These are phyloP conservation scores for Anas bernieri DNA, from an alignment of 2,797 vertebrate genomes.

Conservation along the genomic window DNA sequence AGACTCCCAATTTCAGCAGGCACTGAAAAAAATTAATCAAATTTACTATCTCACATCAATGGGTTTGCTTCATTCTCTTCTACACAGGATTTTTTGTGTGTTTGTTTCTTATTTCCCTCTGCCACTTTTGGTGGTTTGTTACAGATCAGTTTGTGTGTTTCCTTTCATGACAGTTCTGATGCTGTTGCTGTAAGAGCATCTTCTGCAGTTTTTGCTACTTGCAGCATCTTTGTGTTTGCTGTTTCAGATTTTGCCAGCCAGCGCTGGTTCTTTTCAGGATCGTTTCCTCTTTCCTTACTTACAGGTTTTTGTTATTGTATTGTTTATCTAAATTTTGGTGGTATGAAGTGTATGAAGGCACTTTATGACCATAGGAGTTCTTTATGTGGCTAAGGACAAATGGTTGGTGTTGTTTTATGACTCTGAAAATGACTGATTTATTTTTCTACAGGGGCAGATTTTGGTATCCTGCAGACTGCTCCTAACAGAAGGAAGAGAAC, in stretches of 20 bases:
- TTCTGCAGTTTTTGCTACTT: background rate
- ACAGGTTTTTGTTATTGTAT: background rate
- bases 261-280: background rate
- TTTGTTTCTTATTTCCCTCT: background rate
- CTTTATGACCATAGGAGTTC: background rate
- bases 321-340: background rate
- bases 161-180: background rate
- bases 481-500: constrained; percentile 1
- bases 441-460: constrained; percentile 6
- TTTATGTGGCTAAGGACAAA: background rate
- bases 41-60: background rate
- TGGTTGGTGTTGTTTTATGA: background rate
- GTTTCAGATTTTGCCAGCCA: background rate
- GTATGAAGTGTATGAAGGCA: background rate
- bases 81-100: background rate
- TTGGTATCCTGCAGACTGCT: background rate
- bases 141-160: background rate
- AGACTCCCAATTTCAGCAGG: background rate
- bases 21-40: background rate
- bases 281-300: background rate
- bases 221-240: background rate
- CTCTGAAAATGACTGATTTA: background rate
- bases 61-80: background rate
- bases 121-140: rapidly evolving
- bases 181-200: background rate